A percentile compares a stretch with the other conserved stretches of the same genome.
Conservation (phyloP, 1,140 invertebrate species). For the Ectropis grisescens region DNA sequence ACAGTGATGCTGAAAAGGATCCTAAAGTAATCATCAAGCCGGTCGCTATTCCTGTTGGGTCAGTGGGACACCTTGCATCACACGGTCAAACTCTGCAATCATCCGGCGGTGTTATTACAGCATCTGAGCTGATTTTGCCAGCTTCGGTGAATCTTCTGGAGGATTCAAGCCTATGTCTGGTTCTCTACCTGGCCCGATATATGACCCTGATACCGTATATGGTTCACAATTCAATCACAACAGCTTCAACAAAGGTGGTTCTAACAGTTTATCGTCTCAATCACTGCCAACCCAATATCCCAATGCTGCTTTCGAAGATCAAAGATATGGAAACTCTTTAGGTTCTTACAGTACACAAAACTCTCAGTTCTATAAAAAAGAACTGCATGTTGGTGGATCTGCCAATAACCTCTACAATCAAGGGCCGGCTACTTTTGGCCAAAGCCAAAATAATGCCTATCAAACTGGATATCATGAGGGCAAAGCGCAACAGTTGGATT, state of each 20-base stretch:
- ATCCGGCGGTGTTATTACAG: constrained; percentile 42
- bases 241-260: constrained; percentile 39
- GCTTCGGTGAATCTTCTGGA: constrained; percentile 24
- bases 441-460: constrained; percentile 38
- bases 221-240: constrained; percentile 48
- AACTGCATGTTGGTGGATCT: constrained; percentile 62
- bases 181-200: constrained; percentile 33
- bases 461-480: constrained; percentile 65
- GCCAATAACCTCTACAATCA: constrained; percentile 7
- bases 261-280: constrained; percentile 32
- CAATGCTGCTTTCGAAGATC: constrained; percentile 47
- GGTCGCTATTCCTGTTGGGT: constrained; percentile 54
- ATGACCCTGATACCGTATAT: constrained; percentile 50
- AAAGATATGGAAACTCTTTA: constrained; percentile 61
- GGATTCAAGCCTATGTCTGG: constrained; percentile 58
- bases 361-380: constrained; percentile 75
- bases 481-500: constrained; percentile 77
- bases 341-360: constrained; percentile 65
- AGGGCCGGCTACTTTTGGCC: constrained; percentile 46
- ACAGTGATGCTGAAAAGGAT: constrained; percentile 73
- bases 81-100: constrained; percentile 29
- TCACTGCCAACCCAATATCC: constrained; percentile 37
- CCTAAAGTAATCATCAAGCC: constrained; percentile 74
- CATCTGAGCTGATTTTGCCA: constrained; percentile 43
- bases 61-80: constrained; percentile 39